Conservation (phyloP, 2,888 invertebrate genomes). For the Tridacna gigas region DNA sequence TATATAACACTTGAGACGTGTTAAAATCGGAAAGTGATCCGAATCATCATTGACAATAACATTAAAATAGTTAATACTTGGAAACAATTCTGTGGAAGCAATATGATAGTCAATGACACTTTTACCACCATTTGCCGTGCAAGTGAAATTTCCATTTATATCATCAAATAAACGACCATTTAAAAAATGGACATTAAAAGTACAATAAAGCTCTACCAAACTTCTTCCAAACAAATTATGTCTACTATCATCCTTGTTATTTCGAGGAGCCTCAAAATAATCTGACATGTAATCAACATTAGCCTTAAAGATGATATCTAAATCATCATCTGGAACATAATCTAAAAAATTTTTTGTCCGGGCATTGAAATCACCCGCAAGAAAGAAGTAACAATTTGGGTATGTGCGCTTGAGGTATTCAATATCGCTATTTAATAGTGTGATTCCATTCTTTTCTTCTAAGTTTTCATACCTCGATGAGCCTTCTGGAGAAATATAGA, state of each 20-base stretch:
- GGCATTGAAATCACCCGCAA: not conserved
- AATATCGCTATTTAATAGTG: not conserved
- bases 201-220: too few relatives aligned
- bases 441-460: not conserved
- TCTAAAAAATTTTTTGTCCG: not conserved
- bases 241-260: not conserved
- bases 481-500: not conserved
- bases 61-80: not conserved
- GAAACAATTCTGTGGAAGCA: not conserved
- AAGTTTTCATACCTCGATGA: not conserved
- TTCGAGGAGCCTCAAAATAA: not conserved
- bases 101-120: not conserved
- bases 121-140: conserved; percentile 3
- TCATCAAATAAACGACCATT: too few relatives aligned
- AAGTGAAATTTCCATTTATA: too few relatives aligned
- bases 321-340: not conserved
- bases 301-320: not conserved
- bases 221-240: conserved; percentile 5
- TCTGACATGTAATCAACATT: not conserved
- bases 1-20: not conserved
- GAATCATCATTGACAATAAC: conserved; percentile 2
- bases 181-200: too few relatives aligned
- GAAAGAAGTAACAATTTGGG: not conserved
- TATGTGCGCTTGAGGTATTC: not conserved
- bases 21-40: not conserved